These are phyloP conservation scores for Conger conger DNA, from an alignment of 2,113 vertebrate species.

Conservation along the genomic window DNA sequence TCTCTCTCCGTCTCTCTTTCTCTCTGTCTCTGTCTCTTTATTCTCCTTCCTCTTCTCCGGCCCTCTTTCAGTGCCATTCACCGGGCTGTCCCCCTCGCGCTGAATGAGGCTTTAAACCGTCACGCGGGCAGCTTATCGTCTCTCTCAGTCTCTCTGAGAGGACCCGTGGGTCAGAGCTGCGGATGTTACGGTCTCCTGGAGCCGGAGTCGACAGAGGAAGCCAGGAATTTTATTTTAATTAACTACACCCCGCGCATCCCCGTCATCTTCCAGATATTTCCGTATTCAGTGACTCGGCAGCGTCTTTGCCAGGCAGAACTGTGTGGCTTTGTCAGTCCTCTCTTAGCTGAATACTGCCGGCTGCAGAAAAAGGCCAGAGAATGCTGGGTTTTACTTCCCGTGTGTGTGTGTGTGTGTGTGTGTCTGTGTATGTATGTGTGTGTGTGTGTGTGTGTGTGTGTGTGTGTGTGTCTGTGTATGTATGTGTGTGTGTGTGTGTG, in stretches of 20 bases:
- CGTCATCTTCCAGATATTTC: background rate
- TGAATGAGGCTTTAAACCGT: background rate
- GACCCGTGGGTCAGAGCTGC: background rate
- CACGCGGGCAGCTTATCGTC: background rate
- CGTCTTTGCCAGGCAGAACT: background rate
- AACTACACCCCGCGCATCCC: background rate
- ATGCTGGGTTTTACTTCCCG: background rate
- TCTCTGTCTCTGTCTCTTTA: background rate
- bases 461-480: background rate
- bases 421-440: background rate
- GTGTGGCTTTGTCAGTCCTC: background rate
- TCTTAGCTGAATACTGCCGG: background rate
- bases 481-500: background rate
- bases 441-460: background rate
- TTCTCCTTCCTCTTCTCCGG: background rate
- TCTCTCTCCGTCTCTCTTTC: background rate
- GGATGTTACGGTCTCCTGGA: background rate
- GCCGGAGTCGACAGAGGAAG: background rate
- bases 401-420: background rate
- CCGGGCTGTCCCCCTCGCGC: background rate
- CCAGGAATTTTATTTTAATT: too few species aligned
- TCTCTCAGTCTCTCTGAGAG: background rate
- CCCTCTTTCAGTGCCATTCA: background rate
- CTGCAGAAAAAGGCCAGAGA: background rate
- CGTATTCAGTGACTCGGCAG: background rate